A percentile compares a stretch with the other conserved stretches of the same genome.
phyloP scores from a whole-genome alignment of 1,140 invertebrate genomes.

The Armadillidium nasatum region DNA sequence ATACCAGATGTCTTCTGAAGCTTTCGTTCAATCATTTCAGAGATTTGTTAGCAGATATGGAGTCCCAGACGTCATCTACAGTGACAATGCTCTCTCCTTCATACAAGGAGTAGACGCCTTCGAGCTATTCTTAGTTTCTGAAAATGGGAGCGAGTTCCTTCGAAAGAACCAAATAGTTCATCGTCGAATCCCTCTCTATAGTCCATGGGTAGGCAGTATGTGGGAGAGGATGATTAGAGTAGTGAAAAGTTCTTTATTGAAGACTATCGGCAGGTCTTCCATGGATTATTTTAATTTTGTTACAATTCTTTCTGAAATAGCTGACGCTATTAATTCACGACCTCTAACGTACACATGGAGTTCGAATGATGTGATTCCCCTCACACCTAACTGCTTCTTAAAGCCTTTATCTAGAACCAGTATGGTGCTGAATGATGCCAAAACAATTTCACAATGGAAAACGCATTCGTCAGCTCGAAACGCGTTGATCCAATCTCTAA shows the following conservation, averaged over 20 bases:
- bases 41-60: constrained; percentile 9
- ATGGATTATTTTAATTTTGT: constrained; percentile 9
- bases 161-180: not conserved
- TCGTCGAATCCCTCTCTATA: not conserved
- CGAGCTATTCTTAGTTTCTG: not conserved
- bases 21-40: not conserved
- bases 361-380: no score
- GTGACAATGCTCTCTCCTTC: not conserved
- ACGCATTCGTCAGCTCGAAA: no score
- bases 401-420: no score
- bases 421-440: no score
- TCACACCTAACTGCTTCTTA: no score
- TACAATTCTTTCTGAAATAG: not conserved
- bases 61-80: not conserved
- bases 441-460: no score
- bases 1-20: not conserved
- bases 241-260: not conserved
- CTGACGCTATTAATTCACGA: not conserved
- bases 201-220: not conserved
- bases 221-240: not conserved
- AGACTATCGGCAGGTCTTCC: not conserved
- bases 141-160: not conserved
- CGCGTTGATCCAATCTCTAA: no score
- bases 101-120: constrained; percentile 5
- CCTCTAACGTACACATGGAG: not conserved